A percentile compares a stretch with the other conserved stretches of the same genome.
phyloP scores from a whole-genome alignment of 1,140 invertebrate genomes.

The Pseudomyrmex cubaensis region DNA sequence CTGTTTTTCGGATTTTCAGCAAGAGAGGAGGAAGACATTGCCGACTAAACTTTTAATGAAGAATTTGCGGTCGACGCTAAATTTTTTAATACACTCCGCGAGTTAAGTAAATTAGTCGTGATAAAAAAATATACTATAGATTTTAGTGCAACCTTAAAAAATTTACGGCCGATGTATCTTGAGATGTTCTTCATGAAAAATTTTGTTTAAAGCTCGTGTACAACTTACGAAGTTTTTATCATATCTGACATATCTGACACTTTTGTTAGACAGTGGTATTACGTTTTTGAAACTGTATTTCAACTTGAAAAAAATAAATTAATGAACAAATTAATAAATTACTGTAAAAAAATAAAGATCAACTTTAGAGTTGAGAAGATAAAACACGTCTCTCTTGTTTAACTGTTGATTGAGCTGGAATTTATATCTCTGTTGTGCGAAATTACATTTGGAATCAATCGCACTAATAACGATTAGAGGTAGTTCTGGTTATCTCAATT shows the following conservation, averaged over 20 bases:
- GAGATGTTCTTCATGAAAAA: neutral
- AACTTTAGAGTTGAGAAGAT: no score
- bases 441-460: neutral
- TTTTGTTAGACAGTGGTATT: neutral
- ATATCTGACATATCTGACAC: neutral
- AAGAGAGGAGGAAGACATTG: no score
- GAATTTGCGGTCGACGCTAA: neutral
- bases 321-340: no score
- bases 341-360: no score
- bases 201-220: neutral
- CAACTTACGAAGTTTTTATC: neutral
- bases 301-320: no score
- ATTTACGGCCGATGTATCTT: neutral
- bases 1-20: neutral
- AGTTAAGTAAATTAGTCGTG: slow-evolving; percentile 21
- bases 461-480: neutral
- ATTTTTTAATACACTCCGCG: slow-evolving; percentile 3
- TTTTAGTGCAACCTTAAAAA: neutral
- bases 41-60: slow-evolving; percentile 8
- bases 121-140: neutral
- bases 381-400: neutral
- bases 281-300: no score
- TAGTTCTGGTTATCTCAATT: neutral
- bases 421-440: neutral
- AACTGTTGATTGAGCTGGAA: neutral